These are phyloP conservation scores for Ephestia elutella DNA, from an alignment of 1,140 invertebrate species.

Conservation along the genomic window DNA sequence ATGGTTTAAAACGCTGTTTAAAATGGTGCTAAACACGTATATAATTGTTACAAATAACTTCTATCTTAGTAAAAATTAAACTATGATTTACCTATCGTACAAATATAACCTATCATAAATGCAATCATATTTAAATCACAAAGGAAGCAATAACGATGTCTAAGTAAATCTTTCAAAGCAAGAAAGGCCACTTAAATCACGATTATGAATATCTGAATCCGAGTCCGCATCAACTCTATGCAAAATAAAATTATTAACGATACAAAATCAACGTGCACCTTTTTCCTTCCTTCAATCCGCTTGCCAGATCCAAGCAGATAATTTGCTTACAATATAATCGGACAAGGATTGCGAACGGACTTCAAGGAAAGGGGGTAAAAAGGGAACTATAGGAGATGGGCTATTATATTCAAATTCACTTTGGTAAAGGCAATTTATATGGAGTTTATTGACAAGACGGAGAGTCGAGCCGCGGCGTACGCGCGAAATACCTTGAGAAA, in stretches of 20 bases:
- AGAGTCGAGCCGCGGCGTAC: constrained; percentile 34
- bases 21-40: no score
- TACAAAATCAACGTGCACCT: constrained; percentile 26
- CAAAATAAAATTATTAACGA: constrained; percentile 25
- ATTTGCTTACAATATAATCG: constrained; percentile 74
- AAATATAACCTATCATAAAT: not conserved
- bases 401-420: constrained; percentile 72
- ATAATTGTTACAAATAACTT: no score
- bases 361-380: constrained; percentile 60
- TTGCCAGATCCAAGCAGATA: constrained; percentile 63
- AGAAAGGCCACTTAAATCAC: not conserved
- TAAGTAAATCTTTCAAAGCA: not conserved
- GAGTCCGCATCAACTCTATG: not conserved
- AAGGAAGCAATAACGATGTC: not conserved
- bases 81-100: not conserved
- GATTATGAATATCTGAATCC: not conserved
- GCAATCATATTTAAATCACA: not conserved
- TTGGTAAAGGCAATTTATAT: constrained; percentile 68
- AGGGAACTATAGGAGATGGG: constrained; percentile 46
- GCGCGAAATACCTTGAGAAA: constrained; percentile 59
- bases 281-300: constrained; percentile 36
- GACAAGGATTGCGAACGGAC: constrained; percentile 53
- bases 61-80: not conserved
- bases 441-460: constrained; percentile 66
- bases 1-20: no score